Evolutionary conservation across 2,797 vertebrate genomes (phyloP).

Genomic region (Coracias cyanogaster): DNA sequence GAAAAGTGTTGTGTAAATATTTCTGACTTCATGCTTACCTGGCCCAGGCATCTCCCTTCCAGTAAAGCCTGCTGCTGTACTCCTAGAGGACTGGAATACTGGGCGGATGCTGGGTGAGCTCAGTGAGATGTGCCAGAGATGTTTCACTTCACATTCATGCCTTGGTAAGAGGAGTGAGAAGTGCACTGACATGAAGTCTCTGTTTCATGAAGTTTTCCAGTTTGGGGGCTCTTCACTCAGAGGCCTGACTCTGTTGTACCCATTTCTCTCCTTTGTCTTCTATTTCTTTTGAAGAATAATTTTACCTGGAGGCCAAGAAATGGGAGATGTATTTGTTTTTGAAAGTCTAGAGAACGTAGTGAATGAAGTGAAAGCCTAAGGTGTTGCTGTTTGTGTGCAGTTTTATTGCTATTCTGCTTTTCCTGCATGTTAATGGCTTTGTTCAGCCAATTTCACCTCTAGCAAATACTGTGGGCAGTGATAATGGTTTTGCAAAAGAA

Average conservation of each 20-base stretch:
- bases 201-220: not conserved
- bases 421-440: not conserved
- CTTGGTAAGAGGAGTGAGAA: not conserved
- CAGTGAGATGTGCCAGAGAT: rapidly evolving
- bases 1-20: not conserved
- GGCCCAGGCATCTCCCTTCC: not conserved
- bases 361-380: not conserved
- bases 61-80: not conserved
- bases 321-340: not conserved
- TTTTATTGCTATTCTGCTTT: not conserved
- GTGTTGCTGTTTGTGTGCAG: not conserved
- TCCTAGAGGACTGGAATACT: not conserved
- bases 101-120: not conserved
- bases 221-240: not conserved
- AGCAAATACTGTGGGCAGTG: not conserved
- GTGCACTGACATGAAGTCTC: not conserved
- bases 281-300: not conserved
- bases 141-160: not conserved
- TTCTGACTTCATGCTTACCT: not conserved
- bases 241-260: rapidly evolving
- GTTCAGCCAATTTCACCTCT: not conserved
- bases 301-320: not conserved
- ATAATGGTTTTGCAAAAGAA: not conserved
- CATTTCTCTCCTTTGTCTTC: not conserved
- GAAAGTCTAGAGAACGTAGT: not conserved